A percentile compares a stretch with the other conserved stretches of the same genome.
Conservation (phyloP, 2,888 invertebrate species). For the Tetheella fluctuosa region DNA sequence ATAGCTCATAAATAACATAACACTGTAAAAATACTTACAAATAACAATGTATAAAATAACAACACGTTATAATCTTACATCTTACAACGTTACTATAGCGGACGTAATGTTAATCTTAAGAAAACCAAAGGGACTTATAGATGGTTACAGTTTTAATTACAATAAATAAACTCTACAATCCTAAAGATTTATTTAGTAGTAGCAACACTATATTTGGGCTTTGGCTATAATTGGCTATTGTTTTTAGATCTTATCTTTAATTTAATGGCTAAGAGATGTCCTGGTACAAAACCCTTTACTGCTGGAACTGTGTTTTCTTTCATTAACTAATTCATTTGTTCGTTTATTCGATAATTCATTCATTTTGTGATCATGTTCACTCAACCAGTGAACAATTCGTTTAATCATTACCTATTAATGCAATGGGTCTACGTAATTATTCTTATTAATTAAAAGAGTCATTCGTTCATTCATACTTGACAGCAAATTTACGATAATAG, state of each 20-base stretch:
- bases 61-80: conserved; percentile 12
- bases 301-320: not conserved
- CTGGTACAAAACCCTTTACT: not conserved
- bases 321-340: not conserved
- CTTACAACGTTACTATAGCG: conserved; percentile 24
- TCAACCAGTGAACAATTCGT: not conserved
- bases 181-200: conserved; percentile 22
- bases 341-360: not conserved
- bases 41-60: not conserved
- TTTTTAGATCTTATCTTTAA: conserved; percentile 6
- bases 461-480: not conserved
- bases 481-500: not conserved
- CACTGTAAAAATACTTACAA: not conserved
- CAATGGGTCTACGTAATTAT: not conserved
- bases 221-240: conserved; percentile 19
- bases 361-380: not conserved
- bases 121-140: conserved; percentile 38
- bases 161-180: conserved; percentile 40
- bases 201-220: no score
- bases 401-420: not conserved
- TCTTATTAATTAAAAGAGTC: not conserved
- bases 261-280: conserved; percentile 3
- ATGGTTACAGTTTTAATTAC: conserved; percentile 38
- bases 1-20: no score
- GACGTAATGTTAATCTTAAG: conserved; percentile 36